A percentile compares a stretch with the other conserved stretches of the same genome.
phyloP scores from a whole-genome alignment of 92 coral and sea anemone genomes.

The Actinernus sp. region DNA sequence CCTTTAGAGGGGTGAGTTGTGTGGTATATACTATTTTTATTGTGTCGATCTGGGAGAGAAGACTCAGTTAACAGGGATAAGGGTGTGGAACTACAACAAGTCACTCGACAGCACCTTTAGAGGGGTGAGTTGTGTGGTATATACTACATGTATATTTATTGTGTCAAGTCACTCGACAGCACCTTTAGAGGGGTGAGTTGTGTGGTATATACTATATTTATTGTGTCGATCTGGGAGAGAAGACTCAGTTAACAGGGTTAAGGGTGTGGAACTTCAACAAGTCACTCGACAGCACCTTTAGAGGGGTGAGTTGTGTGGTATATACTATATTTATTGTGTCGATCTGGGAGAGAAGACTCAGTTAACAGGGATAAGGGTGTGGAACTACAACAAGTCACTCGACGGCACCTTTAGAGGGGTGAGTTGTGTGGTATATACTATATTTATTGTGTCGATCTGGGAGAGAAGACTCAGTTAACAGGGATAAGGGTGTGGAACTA shows the following conservation, averaged over 20 bases:
- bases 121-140: slow-evolving; percentile 94
- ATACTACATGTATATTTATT: too few species aligned
- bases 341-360: slow-evolving; percentile 72
- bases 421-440: too few species aligned
- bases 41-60: slow-evolving; percentile 74
- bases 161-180: too few species aligned
- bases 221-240: slow-evolving; percentile 77
- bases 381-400: slow-evolving; percentile 97
- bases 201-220: too few species aligned
- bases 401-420: slow-evolving; percentile 98
- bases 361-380: slow-evolving; percentile 82
- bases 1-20: too few species aligned
- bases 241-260: slow-evolving; percentile 72
- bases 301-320: slow-evolving; percentile 97
- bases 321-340: too few species aligned
- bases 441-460: too few species aligned
- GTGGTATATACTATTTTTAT: too few species aligned
- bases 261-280: slow-evolving; percentile 98
- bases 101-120: slow-evolving; percentile 92
- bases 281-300: slow-evolving; percentile 88
- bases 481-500: slow-evolving; percentile 97
- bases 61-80: slow-evolving; percentile 75
- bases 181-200: too few species aligned
- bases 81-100: slow-evolving; percentile 98
- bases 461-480: slow-evolving; percentile 62